Percentiles rank a stretch among this genome's conserved stretches.
These are phyloP conservation scores for Tryphoninae sp. DNA, from an alignment of 2,888 invertebrate genomes.

Conservation along the genomic window DNA sequence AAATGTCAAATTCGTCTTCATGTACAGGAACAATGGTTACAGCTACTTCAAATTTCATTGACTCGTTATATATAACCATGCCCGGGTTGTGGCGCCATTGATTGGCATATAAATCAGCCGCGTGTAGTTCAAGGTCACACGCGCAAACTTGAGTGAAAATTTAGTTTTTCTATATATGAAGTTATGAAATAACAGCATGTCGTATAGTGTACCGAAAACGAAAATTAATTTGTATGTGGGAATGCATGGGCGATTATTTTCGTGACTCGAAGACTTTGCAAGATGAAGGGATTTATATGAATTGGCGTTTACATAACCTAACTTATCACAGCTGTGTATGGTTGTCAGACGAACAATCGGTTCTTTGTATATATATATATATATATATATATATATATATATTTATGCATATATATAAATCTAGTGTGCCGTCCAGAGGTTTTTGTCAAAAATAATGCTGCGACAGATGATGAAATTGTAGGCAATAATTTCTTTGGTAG, in stretches of 20 bases:
- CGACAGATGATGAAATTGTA: background rate
- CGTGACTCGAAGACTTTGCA: background rate
- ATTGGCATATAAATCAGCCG: constrained; percentile 36
- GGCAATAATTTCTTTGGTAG: background rate
- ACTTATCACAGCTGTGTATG: constrained; percentile 40
- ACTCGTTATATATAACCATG: background rate
- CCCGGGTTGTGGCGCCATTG: constrained; percentile 14
- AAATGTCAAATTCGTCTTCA: too few relatives aligned
- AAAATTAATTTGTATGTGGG: background rate
- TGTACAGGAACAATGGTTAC: background rate
- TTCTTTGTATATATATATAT: constrained; percentile 7
- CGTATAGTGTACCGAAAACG: background rate
- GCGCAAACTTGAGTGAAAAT: background rate
- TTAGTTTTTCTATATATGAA: background rate
- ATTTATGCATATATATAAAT: background rate
- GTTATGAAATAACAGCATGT: background rate
- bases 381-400: constrained; percentile 11
- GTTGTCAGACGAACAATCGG: constrained; percentile 4
- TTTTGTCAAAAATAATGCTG: background rate
- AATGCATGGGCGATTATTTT: background rate
- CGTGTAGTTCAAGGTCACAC: constrained; percentile 55
- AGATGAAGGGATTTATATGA: constrained; percentile 8
- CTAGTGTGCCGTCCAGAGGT: background rate
- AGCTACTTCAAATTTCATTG: background rate
- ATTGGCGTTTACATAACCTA: constrained; percentile 23